Conservation (phyloP, 2,797 vertebrate genomes). For the Anguilla pacifica region DNA sequence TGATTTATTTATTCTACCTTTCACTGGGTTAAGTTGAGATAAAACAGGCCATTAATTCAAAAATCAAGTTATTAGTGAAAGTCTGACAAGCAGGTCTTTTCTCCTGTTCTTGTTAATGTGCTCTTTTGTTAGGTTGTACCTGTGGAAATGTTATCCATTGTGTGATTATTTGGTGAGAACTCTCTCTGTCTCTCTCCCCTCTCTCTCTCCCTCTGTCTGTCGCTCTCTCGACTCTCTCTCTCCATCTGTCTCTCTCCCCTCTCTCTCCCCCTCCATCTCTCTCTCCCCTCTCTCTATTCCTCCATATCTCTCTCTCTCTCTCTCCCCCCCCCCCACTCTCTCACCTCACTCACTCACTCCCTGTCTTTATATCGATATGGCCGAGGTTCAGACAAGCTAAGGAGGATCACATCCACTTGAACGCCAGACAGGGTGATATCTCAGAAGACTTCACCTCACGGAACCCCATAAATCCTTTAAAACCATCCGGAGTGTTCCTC, state of each 20-base stretch:
- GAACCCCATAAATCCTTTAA: constrained; percentile 13
- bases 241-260: background rate
- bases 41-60: background rate
- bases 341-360: background rate
- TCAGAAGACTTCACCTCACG: constrained; percentile 20
- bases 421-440: background rate
- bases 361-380: background rate
- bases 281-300: too few relatives aligned
- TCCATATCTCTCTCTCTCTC: background rate
- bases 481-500: constrained; percentile 7
- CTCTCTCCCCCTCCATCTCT: background rate
- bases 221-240: background rate
- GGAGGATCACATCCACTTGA: constrained; percentile 5
- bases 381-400: background rate
- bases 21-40: background rate
- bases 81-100: background rate
- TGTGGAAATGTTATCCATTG: background rate
- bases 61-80: background rate
- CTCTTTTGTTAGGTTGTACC: background rate
- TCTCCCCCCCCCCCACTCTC: background rate
- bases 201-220: background rate
- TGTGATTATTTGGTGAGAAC: background rate
- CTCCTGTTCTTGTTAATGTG: background rate
- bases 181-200: background rate
- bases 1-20: background rate